These are phyloP conservation scores for Echinarachnius parma DNA, from an alignment of 53 echinoderm and acorn worm species.

Conservation along the genomic window DNA sequence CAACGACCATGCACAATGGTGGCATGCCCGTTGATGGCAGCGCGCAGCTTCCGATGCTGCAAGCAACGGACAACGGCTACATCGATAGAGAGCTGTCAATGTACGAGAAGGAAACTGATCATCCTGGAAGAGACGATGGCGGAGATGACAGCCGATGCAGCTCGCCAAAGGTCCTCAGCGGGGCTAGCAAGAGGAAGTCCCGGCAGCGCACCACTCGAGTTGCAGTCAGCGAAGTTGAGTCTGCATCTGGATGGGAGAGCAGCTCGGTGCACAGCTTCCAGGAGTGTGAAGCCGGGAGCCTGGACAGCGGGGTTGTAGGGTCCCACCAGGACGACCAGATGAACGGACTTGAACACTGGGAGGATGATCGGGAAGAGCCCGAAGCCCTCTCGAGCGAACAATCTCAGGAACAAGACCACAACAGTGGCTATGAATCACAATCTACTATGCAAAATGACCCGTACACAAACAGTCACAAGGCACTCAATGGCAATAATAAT, in stretches of 20 bases:
- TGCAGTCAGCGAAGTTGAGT: conserved; percentile 8
- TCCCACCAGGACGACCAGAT: conserved; percentile 29
- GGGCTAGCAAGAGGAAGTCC: conserved; percentile 84
- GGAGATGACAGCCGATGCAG: conserved; percentile 35
- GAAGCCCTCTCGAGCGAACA: neutral
- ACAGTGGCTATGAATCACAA: no score
- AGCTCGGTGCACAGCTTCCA: conserved; percentile 34
- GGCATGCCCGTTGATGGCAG: conserved; percentile 10
- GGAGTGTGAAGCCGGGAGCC: conserved; percentile 34
- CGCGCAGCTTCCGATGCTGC: conserved; percentile 28
- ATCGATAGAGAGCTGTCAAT: neutral
- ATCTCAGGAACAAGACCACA: conserved; percentile 47
- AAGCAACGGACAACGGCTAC: conserved; percentile 40
- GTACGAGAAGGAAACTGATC: neutral
- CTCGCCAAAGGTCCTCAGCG: conserved; percentile 62
- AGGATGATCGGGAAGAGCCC: conserved; percentile 17
- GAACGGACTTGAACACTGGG: conserved; percentile 36
- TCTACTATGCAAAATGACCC: conserved; percentile 36
- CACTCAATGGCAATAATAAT: conserved; percentile 47
- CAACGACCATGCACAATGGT: conserved; percentile 25
- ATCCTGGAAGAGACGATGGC: no score
- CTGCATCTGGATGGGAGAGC: conserved; percentile 20
- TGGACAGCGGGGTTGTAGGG: conserved; percentile 35
- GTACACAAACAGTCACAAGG: conserved; percentile 37
- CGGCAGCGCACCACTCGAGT: conserved; percentile 56